Conservation (phyloP, 2,888 invertebrate species). For the Quadroppia sp. region DNA sequence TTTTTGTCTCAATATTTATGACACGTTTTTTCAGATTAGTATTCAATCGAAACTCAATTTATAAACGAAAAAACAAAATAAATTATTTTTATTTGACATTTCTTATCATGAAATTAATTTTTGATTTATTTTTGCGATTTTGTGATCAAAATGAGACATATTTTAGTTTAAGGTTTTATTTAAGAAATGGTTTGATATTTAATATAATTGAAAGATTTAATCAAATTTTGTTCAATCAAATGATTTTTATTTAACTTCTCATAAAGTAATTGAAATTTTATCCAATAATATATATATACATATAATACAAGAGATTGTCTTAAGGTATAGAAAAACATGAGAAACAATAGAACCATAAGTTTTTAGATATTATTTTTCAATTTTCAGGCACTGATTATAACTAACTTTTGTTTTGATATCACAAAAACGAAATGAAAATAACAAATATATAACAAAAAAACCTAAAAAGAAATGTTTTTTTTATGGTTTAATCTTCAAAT, state of each 20-base stretch:
- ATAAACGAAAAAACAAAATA: too few species aligned
- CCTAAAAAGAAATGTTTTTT: not conserved
- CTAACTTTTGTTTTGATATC: conserved; percentile 12
- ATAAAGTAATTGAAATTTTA: conserved; percentile 1
- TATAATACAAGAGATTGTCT: conserved; percentile 36
- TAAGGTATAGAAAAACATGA: conserved; percentile 16
- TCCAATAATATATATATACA: conserved; percentile 3
- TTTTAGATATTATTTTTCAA: not conserved
- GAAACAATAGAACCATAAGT: conserved; percentile 27
- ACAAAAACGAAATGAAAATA: not conserved
- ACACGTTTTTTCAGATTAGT: too few species aligned
- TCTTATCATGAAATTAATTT: too few species aligned
- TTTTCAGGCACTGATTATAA: conserved; percentile 31
- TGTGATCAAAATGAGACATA: too few species aligned
- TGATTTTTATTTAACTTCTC: not conserved
- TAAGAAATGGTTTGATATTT: too few species aligned
- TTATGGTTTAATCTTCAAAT: too few species aligned
- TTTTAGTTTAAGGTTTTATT: too few species aligned
- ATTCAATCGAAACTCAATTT: too few species aligned
- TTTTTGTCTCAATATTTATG: too few species aligned
- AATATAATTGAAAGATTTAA: too few species aligned
- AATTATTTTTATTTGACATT: too few species aligned
- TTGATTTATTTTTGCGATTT: too few species aligned
- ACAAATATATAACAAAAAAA: not conserved
- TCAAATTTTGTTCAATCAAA: not conserved